These are phyloP conservation scores for Indri indri DNA, from an alignment of 2,113 vertebrate genomes.

Conservation along the genomic window DNA sequence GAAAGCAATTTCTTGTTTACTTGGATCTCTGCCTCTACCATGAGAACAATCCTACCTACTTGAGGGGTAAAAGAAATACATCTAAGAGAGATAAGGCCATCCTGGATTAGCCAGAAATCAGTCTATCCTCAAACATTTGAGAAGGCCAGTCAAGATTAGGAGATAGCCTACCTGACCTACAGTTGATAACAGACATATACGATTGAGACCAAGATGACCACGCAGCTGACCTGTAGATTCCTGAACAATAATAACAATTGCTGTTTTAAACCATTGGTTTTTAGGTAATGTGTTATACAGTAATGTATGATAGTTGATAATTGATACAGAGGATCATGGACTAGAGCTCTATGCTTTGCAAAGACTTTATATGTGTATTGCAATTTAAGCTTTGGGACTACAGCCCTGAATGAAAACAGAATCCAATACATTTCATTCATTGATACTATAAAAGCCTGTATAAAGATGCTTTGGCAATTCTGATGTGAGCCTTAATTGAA, in stretches of 20 bases:
- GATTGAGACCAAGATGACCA: neutral
- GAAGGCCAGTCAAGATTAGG: neutral
- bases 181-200: neutral
- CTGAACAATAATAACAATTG: neutral
- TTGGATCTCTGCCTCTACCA: neutral
- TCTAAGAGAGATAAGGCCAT: neutral
- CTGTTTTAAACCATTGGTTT: neutral
- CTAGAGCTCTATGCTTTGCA: neutral
- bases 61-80: neutral
- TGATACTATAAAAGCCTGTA: neutral
- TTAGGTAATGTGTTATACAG: neutral
- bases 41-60: neutral
- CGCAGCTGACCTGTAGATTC: neutral
- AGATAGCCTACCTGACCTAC: neutral
- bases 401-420: neutral
- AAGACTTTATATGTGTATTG: neutral
- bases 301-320: neutral
- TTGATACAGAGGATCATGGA: neutral
- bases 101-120: neutral
- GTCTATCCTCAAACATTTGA: neutral
- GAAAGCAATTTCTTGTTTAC: neutral
- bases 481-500: neutral
- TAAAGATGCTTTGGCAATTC: neutral
- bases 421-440: conserved; percentile 6
- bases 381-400: neutral